A percentile compares a stretch with the other conserved stretches of the same genome.
These are phyloP conservation scores for Corynorhinus townsendii DNA, from an alignment of 2,113 vertebrate genomes.

Conservation along the genomic window DNA sequence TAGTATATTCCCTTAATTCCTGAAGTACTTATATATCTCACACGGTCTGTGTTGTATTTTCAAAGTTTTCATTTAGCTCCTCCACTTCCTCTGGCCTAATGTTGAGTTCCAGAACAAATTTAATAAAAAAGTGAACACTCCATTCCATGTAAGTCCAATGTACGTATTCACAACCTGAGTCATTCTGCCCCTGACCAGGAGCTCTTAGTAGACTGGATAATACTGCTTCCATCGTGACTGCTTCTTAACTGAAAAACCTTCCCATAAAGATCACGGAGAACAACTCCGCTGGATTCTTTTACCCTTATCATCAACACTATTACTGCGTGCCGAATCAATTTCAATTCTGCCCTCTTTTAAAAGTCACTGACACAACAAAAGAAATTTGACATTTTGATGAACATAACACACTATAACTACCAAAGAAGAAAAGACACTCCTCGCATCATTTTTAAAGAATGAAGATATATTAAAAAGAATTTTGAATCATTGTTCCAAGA, in stretches of 20 bases:
- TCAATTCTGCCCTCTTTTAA: background rate
- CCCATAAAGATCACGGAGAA: slow-evolving; percentile 11
- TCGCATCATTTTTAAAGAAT: background rate
- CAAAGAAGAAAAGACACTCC: background rate
- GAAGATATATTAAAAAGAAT: background rate
- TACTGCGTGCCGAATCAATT: background rate
- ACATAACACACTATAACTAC: background rate
- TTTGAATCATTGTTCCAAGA: background rate
- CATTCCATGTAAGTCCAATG: background rate
- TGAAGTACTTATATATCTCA: background rate
- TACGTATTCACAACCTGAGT: background rate
- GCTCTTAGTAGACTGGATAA: background rate
- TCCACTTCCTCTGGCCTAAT: background rate
- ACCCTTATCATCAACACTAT: slow-evolving; percentile 31
- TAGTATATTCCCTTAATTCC: background rate
- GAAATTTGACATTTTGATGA: slow-evolving; percentile 26
- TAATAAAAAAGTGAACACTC: background rate
- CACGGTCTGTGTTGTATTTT: background rate
- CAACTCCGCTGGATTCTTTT: background rate
- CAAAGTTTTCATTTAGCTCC: background rate
- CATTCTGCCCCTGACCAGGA: background rate
- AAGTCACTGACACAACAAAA: slow-evolving; percentile 31
- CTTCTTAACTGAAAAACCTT: background rate
- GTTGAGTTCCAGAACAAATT: background rate
- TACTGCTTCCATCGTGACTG: background rate